Percentiles rank a stretch among this genome's conserved stretches.
These are phyloP conservation scores for Stichodactyla helianthus DNA, from an alignment of 64 coral and sea anemone species.

Conservation along the genomic window DNA sequence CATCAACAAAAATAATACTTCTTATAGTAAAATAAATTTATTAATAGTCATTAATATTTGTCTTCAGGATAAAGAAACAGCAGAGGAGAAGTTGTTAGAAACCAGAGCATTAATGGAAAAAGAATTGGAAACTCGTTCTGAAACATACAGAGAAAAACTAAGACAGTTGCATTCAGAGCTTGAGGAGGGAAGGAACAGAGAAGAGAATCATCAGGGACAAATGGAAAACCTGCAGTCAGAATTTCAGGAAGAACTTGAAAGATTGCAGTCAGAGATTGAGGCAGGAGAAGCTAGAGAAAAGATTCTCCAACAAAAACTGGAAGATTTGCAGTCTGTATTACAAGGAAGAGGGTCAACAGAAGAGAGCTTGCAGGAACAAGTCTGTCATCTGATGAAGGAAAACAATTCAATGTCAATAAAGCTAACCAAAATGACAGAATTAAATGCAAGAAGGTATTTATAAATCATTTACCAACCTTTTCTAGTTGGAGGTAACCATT, in stretches of 20 bases:
- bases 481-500: background rate
- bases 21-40: too few species aligned
- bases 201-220: slow-evolving; percentile 24
- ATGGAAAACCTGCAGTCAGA: background rate
- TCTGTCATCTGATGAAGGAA: slow-evolving; percentile 47
- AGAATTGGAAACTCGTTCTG: slow-evolving; percentile 12
- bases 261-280: background rate
- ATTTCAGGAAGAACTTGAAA: background rate
- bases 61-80: slow-evolving; percentile 2
- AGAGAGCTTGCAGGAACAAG: slow-evolving; percentile 31
- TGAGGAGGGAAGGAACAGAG: background rate
- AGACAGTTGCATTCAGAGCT: slow-evolving; percentile 3
- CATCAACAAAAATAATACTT: too few species aligned
- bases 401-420: slow-evolving; percentile 30
- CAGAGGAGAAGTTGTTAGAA: slow-evolving; percentile 3
- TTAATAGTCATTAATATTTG: background rate
- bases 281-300: background rate
- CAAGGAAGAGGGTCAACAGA: background rate
- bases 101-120: background rate
- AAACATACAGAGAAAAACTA: slow-evolving; percentile 6
- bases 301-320: slow-evolving; percentile 7
- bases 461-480: background rate
- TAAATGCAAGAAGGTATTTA: slow-evolving; percentile 16
- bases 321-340: background rate
- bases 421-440: slow-evolving; percentile 11